These are phyloP conservation scores for Aspidiotus destructor DNA, from an alignment of 2,888 invertebrate species.

Conservation along the genomic window DNA sequence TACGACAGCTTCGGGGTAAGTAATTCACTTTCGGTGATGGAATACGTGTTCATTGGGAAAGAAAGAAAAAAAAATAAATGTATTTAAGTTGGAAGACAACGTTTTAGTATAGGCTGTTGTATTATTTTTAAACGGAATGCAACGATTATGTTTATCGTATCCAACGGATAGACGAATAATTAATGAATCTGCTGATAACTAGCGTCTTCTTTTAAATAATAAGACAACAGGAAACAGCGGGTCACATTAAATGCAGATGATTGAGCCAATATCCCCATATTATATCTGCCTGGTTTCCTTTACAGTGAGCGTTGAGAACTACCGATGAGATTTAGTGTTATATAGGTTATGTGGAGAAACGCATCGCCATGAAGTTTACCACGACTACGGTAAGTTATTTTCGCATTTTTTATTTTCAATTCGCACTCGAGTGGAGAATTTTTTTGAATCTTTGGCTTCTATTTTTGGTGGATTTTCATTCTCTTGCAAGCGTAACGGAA, in stretches of 20 bases:
- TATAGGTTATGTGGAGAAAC: slow-evolving; percentile 28
- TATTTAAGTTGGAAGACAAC: not conserved
- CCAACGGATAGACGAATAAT: slow-evolving; percentile 30
- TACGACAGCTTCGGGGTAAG: slow-evolving; percentile 9
- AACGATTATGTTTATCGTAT: slow-evolving; percentile 17
- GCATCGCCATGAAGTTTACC: slow-evolving; percentile 5
- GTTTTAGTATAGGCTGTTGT: not conserved
- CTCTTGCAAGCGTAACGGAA: no score
- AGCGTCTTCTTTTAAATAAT: slow-evolving; percentile 17
- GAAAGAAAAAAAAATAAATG: not conserved
- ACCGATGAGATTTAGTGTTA: slow-evolving; percentile 9
- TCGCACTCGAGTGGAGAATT: not conserved
- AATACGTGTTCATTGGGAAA: slow-evolving; percentile 1
- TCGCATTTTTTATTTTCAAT: not conserved
- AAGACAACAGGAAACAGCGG: slow-evolving; percentile 32
- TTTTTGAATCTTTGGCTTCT: no score
- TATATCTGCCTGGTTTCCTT: slow-evolving; percentile 18
- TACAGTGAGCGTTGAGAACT: slow-evolving; percentile 1
- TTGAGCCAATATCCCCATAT: slow-evolving; percentile 21
- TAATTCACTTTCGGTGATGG: slow-evolving; percentile 6
- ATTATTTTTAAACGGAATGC: slow-evolving; percentile 23
- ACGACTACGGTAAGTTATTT: not conserved
- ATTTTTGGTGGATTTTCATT: no score
- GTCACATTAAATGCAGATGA: slow-evolving; percentile 31
- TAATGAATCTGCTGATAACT: slow-evolving; percentile 17